Evolutionary conservation across 2,888 invertebrate genomes (phyloP).

Genomic region (Epistrophe grossulariae): DNA sequence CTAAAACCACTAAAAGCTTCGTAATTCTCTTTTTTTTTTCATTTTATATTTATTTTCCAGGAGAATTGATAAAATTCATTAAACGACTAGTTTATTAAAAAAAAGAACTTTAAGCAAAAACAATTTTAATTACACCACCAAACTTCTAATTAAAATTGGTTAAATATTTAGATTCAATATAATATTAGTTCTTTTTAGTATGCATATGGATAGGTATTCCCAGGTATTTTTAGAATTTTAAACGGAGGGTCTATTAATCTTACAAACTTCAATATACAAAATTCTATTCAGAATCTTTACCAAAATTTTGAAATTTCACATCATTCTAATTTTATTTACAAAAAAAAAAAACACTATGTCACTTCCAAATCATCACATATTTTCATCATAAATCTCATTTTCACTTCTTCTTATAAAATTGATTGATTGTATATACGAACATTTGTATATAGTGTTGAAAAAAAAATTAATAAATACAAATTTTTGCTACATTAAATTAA

Average conservation of each 20-base stretch:
- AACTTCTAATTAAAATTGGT: too few relatives aligned
- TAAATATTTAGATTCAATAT: too few relatives aligned
- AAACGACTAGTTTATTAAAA: too few relatives aligned
- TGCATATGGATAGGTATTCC: too few relatives aligned
- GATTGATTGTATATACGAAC: slow-evolving; percentile 54
- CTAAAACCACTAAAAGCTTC: too few relatives aligned
- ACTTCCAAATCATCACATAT: slow-evolving; percentile 14
- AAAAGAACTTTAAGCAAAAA: too few relatives aligned
- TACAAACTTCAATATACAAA: slow-evolving; percentile 14
- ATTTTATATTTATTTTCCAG: too few relatives aligned
- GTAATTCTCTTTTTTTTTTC: too few relatives aligned
- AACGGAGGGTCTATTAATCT: slow-evolving; percentile 14
- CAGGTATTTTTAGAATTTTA: neutral
- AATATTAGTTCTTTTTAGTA: too few relatives aligned
- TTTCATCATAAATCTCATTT: slow-evolving; percentile 28
- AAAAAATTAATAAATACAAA: slow-evolving; percentile 24
- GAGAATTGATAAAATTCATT: too few relatives aligned
- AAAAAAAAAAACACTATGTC: neutral
- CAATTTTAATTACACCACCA: too few relatives aligned
- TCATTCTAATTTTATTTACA: slow-evolving; percentile 12
- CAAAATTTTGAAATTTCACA: slow-evolving; percentile 4
- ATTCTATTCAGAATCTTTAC: slow-evolving; percentile 7
- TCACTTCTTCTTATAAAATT: slow-evolving; percentile 31
- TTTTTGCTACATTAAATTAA: slow-evolving; percentile 44
- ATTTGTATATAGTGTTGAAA: slow-evolving; percentile 54